Base-by-base conservation (phyloP, 2,888 invertebrate genomes). In the Nasonia oneida region DNA sequence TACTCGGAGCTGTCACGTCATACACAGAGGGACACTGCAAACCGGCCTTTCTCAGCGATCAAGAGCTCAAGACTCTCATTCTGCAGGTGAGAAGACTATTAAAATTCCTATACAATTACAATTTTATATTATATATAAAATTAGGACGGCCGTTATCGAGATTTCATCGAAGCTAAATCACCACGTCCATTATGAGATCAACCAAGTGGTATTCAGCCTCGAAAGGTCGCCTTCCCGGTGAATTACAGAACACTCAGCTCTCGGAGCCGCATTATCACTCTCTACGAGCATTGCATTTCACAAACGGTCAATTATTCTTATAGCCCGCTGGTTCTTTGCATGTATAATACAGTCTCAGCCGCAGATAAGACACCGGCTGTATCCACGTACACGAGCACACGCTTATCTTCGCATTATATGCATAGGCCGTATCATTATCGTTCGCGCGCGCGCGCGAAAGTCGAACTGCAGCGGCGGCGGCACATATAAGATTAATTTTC, bases 1-100 rank as follows among this genome's bases (percentile, higher is more conserved):
- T 97, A 84, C 89, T 96, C 78, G 96, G 97, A 87, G 95, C 97
- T 87, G 95, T 96, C 84, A 95, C 96, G 93, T 95, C 97, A 50
- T 95, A 96, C 93, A 95, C 97, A 89, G 95, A 97, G 94, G 95
- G 97, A 89, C 95, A 96, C 89, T 97, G 96, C 92, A 97, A 96
- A 90, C 97, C 97, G 0, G 95, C 97, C 0, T 98, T 97, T 93
- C 94, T 98, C 39, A 96, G 97, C 0, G 98, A 98, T 91, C 96
- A 96, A 88, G 98, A 98, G 92, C 94, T 98, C 2, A 98, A 98
- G 93, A 95, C 96, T 90, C 95, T 98, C 47, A 97, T 98, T 88
- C 94, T 98, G 79, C 95, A 96, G 94, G 96, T 96, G 10, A 71
- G 79, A 14, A 14, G 1, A 1, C 47, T 47, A 47, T 47, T 12